These are phyloP conservation scores for Lycophotia porphyrea DNA, from an alignment of 2,888 invertebrate genomes.

Conservation along the genomic window DNA sequence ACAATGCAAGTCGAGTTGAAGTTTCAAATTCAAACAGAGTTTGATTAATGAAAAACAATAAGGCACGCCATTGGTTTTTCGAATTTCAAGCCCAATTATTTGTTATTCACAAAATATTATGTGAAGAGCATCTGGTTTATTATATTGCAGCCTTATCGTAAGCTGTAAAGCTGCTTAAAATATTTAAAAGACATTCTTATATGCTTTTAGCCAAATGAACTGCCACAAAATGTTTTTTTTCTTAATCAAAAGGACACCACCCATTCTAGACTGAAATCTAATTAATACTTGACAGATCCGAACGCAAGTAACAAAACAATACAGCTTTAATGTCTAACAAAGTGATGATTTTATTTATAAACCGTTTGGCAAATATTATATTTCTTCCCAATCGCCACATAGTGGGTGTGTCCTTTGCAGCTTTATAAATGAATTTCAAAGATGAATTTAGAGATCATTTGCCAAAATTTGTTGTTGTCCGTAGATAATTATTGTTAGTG, in stretches of 20 bases:
- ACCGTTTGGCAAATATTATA: neutral
- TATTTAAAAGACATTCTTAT: neutral
- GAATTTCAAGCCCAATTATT: slow-evolving; percentile 21
- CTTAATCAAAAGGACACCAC: neutral
- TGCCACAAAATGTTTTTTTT: neutral
- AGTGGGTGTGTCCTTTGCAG: slow-evolving; percentile 5
- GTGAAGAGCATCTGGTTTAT: neutral
- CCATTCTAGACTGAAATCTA: neutral
- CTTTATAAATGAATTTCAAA: slow-evolving; percentile 7
- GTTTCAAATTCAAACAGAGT: neutral
- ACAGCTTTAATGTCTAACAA: neutral
- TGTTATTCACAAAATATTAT: slow-evolving; percentile 7
- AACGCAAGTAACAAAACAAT: neutral
- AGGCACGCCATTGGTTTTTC: slow-evolving; percentile 3
- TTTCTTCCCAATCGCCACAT: neutral
- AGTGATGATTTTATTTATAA: slow-evolving; percentile 3
- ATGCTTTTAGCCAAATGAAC: neutral
- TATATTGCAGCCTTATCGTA: neutral
- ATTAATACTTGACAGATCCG: neutral
- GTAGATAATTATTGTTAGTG: slow-evolving; percentile 42
- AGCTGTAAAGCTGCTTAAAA: neutral
- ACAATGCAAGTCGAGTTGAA: slow-evolving; percentile 13
- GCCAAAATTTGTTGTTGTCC: slow-evolving; percentile 37
- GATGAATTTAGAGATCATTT: slow-evolving; percentile 25
- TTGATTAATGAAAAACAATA: slow-evolving; percentile 10